phyloP scores from a whole-genome alignment of 2,113 vertebrate genomes.

The Hiodon alosoides region DNA sequence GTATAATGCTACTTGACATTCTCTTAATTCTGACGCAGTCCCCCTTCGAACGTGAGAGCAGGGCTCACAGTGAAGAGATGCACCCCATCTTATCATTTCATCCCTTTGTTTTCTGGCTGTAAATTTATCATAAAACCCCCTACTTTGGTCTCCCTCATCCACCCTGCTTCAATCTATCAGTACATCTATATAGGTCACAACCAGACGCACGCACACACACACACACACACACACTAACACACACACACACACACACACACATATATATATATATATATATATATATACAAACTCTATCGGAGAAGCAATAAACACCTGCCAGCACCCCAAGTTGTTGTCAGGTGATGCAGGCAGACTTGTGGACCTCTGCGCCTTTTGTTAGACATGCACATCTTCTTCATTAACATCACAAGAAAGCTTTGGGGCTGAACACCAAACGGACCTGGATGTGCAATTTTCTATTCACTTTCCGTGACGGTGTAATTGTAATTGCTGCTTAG shows the following conservation, averaged over 20 bases:
- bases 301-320: too few relatives aligned
- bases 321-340: too few relatives aligned
- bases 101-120: neutral
- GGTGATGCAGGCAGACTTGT: neutral
- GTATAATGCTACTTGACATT: constrained; percentile 17
- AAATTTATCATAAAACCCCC: too few relatives aligned
- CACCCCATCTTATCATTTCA: neutral
- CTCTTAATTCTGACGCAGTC: constrained; percentile 4
- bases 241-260: too few relatives aligned
- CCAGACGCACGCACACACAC: too few relatives aligned
- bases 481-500: neutral
- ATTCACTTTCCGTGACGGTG: neutral
- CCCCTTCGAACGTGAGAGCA: neutral
- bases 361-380: neutral
- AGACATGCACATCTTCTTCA: neutral
- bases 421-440: neutral
- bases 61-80: neutral
- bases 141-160: neutral
- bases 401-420: neutral
- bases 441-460: neutral
- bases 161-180: too few relatives aligned
- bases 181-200: too few relatives aligned
- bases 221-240: too few relatives aligned
- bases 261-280: too few relatives aligned
- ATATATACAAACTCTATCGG: too few relatives aligned